Evolutionary conservation across 2,797 vertebrate species (phyloP), one percentile per base, ranked within the genome.

Genomic region (Bryconaethiops microstoma): DNA sequence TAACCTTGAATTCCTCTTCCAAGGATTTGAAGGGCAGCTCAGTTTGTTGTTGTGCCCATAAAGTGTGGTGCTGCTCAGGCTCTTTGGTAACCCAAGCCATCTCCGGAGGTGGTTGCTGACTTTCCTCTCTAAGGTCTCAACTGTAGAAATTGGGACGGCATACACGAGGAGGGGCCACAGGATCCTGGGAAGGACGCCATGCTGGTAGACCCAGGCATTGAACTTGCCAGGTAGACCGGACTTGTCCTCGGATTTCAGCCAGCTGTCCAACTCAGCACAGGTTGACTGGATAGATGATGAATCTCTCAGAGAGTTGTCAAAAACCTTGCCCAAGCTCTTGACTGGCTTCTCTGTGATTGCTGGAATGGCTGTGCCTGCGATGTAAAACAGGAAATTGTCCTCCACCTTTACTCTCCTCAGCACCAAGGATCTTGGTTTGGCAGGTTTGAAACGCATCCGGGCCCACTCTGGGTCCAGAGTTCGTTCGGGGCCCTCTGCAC

Each of bases 271-370:
- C 62, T 64, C 23, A 39, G 42, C 45, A 65, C 62, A 65, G 2
- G 19, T 23, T 17, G 29, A 74, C 54, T 42, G 13, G 9, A 45
- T 70, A 48, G 45, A 48, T 48, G 45, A 7, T 48, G 45, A 48
- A 23, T 64, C 62, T 5, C 2, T 29, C 7, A 48, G 12, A 48
- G 45, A 48, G 45, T 5, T 48, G 45, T 12, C 45, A 48, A 48
- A 48, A 48, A 35, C 62, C 62, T 64, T 64, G 29, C 62, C 62
- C 62, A 64, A 35, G 5, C 62, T 35, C 25, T 64, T 64, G 62
- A 64, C 62, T 64, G 62, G 62, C 62, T 64, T 64, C 29, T 64
- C 25, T 64, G 62, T 64, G 62, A 64, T 64, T 16, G 63, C 7
- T 65, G 63, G 35, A 39, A 35, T 5, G 45, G 45, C 45, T 48